phyloP scores from a whole-genome alignment of 2,888 invertebrate genomes.

The Idaea aversata region DNA sequence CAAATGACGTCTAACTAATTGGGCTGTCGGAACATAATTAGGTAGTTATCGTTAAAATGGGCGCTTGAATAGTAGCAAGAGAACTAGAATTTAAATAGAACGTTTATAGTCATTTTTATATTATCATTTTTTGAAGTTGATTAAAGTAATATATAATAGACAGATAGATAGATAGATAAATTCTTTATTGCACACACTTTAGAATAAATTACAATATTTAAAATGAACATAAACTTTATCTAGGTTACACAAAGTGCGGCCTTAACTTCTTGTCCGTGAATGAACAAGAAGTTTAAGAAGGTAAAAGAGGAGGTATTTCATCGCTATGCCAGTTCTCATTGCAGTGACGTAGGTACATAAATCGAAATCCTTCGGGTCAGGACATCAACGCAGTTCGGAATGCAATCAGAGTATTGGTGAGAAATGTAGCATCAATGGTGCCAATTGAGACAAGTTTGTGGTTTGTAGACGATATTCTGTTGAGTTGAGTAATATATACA shows the following conservation, averaged over 20 bases:
- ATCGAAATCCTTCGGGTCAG: not conserved
- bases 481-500: not conserved
- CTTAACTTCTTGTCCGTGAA: too few species aligned
- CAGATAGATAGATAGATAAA: too few species aligned
- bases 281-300: too few species aligned
- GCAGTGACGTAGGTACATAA: not conserved
- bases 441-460: not conserved
- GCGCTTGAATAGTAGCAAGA: not conserved
- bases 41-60: not conserved
- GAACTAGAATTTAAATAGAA: not conserved
- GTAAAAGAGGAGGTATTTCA: not conserved
- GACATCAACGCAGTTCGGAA: not conserved
- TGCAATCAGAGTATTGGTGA: not conserved
- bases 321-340: not conserved
- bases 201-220: too few species aligned
- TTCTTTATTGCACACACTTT: too few species aligned
- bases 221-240: too few species aligned
- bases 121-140: too few species aligned
- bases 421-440: not conserved
- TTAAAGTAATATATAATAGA: too few species aligned
- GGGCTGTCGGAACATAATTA: not conserved
- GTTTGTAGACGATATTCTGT: not conserved
- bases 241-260: too few species aligned
- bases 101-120: too few species aligned
- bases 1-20: conserved; percentile 1